These are phyloP conservation scores for Syrmaticus mikado DNA, from an alignment of 2,113 vertebrate species.

Conservation along the genomic window DNA sequence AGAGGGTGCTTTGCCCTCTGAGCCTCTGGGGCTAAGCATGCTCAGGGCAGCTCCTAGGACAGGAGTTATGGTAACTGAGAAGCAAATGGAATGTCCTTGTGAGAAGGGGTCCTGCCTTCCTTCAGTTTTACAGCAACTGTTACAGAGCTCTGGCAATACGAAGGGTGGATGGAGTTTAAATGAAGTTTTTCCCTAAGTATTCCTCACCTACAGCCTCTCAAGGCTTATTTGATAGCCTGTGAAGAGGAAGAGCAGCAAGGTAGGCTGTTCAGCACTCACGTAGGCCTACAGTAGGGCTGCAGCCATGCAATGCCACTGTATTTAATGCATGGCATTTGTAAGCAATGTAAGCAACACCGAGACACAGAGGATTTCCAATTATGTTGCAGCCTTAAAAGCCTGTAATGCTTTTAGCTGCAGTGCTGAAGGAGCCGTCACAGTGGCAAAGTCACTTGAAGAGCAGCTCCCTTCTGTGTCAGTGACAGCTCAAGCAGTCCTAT, in stretches of 20 bases:
- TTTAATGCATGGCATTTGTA: neutral
- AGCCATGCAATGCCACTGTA: accelerated
- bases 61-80: neutral
- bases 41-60: neutral
- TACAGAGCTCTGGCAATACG: neutral
- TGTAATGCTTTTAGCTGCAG: neutral
- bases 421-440: neutral
- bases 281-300: neutral
- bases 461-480: neutral
- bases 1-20: neutral
- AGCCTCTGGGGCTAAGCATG: neutral
- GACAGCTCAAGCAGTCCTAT: neutral
- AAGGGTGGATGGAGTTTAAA: neutral
- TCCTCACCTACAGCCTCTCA: neutral
- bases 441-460: neutral
- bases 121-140: neutral
- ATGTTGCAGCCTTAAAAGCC: neutral
- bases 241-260: neutral
- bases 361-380: neutral
- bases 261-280: neutral
- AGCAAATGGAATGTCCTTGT: neutral
- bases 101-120: neutral
- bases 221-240: neutral
- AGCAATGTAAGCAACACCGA: neutral
- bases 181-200: neutral